Evolutionary conservation across 1,140 invertebrate genomes (phyloP).

Genomic region (Neotoxoptera formosana): DNA sequence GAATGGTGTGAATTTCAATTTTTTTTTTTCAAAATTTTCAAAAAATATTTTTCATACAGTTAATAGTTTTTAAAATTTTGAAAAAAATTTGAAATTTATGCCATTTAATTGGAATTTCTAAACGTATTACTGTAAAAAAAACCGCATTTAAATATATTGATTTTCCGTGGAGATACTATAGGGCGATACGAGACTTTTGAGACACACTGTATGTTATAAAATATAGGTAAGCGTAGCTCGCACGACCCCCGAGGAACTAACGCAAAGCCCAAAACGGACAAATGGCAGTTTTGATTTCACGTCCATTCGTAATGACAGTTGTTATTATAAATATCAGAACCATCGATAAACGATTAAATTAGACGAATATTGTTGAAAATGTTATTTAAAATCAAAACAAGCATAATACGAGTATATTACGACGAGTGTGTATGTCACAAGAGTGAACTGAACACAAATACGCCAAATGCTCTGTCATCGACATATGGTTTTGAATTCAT

Average conservation of each 20-base stretch:
- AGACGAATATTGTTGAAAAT: not conserved
- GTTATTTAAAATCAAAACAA: not conserved
- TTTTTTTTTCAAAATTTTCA: too few relatives aligned
- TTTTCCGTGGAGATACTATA: too few relatives aligned
- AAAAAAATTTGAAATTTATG: too few relatives aligned
- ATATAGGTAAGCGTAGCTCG: not conserved
- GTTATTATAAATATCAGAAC: not conserved
- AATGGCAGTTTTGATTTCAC: not conserved
- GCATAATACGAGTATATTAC: constrained; percentile 6
- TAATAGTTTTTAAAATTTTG: too few relatives aligned
- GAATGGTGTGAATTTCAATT: too few relatives aligned
- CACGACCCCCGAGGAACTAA: not conserved
- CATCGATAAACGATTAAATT: constrained; percentile 9
- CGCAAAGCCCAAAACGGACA: not conserved
- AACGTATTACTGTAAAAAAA: too few relatives aligned
- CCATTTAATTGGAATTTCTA: too few relatives aligned
- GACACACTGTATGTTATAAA: too few relatives aligned
- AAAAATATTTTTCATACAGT: too few relatives aligned
- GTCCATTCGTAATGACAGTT: not conserved
- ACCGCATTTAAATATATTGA: too few relatives aligned
- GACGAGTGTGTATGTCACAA: not conserved
- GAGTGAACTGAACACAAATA: not conserved
- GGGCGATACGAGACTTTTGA: too few relatives aligned
- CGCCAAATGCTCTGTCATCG: not conserved
- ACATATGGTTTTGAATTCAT: not conserved